Evolutionary conservation across 2,797 vertebrate species (phyloP), one percentile per base, ranked within the genome.

Genomic region (Hafferia zeledoni): DNA sequence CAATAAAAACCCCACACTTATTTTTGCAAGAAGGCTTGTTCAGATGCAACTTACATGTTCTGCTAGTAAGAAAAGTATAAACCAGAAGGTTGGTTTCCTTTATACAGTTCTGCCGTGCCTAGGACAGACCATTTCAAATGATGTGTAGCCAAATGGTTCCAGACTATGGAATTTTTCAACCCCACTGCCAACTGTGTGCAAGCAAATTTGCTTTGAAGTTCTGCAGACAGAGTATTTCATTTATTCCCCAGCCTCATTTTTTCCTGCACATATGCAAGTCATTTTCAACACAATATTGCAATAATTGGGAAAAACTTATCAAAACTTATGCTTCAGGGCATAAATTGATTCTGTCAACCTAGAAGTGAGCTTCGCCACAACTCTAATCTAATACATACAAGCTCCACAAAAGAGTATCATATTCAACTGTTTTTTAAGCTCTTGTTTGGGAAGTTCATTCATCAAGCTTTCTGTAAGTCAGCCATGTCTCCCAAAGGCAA

Each of bases 141-240:
- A 74, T 63, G 31, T 87, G 77, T 70, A 87, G 65, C 83, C 93
- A 94, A 94, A 96, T 44, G 33, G 37, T 88, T 94, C 70, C 92
- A 95, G 94, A 91, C 61, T 72, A 86, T 2, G 79, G 87, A 93
- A 96, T 94, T 96, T 86, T 91, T 91, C 77, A 76, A 81, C 28
- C 44, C 74, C 47, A 22, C 30, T 92, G 94, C 92, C 92, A 96
- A 74, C 30, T 95, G 27, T 41, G 80, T 31, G 55, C 70, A 96
- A 97, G 77, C 30, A 70, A 93, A 53, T 83, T 46, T 43, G 59
- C 95, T 96, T 96, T 94, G 95, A 96, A 96, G 91, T 93, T 72
- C 41, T 84, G 63, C 49, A 91, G 61, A 88, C 59, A 80, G 78
- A 93, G 25, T 83, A 89, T 80, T 94, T 89, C 25, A 83, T 80